phyloP scores from a whole-genome alignment of 2,888 invertebrate species.

The Rhagonycha lutea region DNA sequence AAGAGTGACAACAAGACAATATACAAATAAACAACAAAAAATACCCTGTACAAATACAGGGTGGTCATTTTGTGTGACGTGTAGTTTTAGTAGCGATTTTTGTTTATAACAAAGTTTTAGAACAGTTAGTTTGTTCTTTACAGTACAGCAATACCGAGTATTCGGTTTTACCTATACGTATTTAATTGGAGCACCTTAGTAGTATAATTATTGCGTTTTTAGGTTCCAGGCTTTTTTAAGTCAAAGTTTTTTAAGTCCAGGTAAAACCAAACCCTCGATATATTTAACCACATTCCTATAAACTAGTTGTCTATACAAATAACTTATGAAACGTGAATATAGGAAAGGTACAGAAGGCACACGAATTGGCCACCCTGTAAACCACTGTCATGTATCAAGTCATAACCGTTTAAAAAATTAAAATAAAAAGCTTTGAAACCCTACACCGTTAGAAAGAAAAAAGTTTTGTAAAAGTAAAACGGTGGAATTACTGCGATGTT shows the following conservation, averaged over 20 bases:
- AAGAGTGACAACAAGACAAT: background rate
- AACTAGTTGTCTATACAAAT: background rate
- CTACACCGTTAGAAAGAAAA: background rate
- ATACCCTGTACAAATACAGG: background rate
- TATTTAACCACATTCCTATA: background rate
- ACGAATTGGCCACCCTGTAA: background rate
- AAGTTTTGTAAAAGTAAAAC: background rate
- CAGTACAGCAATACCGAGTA: background rate
- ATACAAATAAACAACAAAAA: background rate
- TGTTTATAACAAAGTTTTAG: background rate
- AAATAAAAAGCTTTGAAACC: background rate
- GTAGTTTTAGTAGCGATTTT: background rate
- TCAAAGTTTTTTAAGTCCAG: background rate
- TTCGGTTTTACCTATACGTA: background rate
- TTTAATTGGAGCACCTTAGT: too few species aligned
- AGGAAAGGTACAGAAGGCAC: background rate
- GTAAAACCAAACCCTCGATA: background rate
- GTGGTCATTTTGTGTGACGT: background rate
- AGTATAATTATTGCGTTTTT: too few species aligned
- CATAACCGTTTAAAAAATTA: background rate
- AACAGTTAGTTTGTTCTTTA: too few species aligned
- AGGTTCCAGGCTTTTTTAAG: too few species aligned
- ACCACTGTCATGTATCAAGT: background rate
- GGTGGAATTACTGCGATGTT: slow-evolving; percentile 47
- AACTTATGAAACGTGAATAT: background rate